Conservation (phyloP, 2,113 vertebrate genomes). For the Entomyzon cyanotis region DNA sequence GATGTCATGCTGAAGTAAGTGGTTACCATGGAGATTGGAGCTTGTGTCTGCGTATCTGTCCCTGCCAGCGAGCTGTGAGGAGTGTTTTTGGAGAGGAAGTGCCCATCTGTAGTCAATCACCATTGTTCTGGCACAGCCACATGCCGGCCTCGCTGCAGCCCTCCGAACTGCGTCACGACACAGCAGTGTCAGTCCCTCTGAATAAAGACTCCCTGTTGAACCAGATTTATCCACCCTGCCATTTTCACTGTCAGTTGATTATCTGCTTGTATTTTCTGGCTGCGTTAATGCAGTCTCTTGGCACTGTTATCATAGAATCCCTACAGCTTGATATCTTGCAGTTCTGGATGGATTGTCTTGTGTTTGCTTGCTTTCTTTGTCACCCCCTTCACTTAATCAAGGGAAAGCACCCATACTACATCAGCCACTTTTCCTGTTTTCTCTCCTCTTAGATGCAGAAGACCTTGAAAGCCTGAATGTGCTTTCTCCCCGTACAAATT, state of each 20-base stretch:
- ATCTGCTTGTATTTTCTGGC: conserved; percentile 48
- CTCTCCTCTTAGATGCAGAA: neutral
- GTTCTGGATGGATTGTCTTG: neutral
- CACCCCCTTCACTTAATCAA: neutral
- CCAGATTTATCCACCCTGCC: conserved; percentile 41
- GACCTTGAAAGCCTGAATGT: neutral
- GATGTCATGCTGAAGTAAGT: conserved; percentile 63
- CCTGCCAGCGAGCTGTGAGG: conserved; percentile 52
- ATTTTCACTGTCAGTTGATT: conserved; percentile 61
- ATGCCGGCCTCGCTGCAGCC: neutral
- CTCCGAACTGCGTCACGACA: conserved; percentile 8
- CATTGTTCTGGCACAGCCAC: conserved; percentile 31
- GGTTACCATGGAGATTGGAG: conserved; percentile 77
- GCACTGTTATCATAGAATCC: conserved; percentile 1
- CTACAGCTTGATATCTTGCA: neutral
- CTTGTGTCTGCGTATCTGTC: conserved; percentile 70
- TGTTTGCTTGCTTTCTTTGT: neutral
- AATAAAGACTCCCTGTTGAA: conserved; percentile 55
- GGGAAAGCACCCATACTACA: neutral
- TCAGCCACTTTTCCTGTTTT: neutral
- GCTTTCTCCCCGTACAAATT: neutral
- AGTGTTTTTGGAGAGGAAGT: conserved; percentile 75
- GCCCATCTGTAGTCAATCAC: conserved; percentile 50
- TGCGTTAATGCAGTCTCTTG: conserved; percentile 37
- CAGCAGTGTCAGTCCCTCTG: neutral